A percentile compares a stretch with the other conserved stretches of the same genome.
Evolutionary conservation across 1,140 invertebrate genomes (phyloP).

Genomic region (Zophobas morio): DNA sequence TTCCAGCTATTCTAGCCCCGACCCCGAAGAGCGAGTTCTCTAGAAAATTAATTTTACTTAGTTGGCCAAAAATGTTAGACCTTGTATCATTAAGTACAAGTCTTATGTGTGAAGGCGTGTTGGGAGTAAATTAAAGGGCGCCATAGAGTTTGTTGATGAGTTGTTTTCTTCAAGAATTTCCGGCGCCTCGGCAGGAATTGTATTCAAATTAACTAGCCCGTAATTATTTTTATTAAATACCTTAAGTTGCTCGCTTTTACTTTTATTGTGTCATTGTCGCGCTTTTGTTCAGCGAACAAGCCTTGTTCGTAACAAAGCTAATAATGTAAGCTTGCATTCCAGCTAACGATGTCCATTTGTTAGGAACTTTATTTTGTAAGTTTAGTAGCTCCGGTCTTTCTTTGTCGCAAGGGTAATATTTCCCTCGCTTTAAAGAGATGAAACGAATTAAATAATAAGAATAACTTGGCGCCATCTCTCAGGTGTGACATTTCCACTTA

Average conservation of each 20-base stretch:
- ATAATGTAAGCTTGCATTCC: conserved; percentile 49
- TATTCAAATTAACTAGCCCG: conserved; percentile 43
- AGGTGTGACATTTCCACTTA: conserved; percentile 13
- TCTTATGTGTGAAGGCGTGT: neutral
- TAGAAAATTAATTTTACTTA: too few relatives aligned
- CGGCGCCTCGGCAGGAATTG: conserved; percentile 13
- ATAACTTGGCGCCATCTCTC: conserved; percentile 19
- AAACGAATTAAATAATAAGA: conserved; percentile 44
- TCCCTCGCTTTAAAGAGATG: conserved; percentile 24
- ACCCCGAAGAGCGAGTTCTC: too few relatives aligned
- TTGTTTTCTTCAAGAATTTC: conserved; percentile 12
- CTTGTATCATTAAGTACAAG: too few relatives aligned
- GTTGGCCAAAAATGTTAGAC: too few relatives aligned
- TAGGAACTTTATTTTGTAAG: conserved; percentile 48
- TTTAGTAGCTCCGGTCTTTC: conserved; percentile 44
- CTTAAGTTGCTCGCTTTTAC: conserved; percentile 38
- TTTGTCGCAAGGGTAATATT: conserved; percentile 40
- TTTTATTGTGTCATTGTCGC: conserved; percentile 47
- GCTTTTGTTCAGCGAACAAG: conserved; percentile 44
- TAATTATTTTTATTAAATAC: conserved; percentile 47
- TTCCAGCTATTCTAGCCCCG: too few relatives aligned
- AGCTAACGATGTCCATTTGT: conserved; percentile 49
- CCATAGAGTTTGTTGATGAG: neutral
- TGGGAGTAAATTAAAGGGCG: neutral
- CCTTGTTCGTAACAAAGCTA: conserved; percentile 48